Conservation (phyloP, 1,140 invertebrate genomes). For the Microplitis mediator region DNA sequence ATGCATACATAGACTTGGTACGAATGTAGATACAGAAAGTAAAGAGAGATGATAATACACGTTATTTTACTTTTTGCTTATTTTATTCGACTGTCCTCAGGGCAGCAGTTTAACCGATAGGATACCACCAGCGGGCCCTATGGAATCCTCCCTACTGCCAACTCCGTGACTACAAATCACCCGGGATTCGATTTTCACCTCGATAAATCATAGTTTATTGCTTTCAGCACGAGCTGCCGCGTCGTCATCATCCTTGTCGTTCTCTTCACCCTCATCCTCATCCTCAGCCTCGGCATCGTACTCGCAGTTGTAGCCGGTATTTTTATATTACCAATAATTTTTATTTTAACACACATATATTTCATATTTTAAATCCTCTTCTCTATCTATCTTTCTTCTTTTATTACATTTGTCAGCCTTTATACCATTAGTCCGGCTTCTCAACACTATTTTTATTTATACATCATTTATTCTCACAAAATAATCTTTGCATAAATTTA, state of each 20-base stretch:
- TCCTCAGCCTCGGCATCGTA: background rate
- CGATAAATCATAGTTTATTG: slow-evolving; percentile 61
- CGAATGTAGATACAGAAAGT: background rate
- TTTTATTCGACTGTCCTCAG: background rate
- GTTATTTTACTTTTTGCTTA: background rate
- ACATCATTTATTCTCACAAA: too few relatives aligned
- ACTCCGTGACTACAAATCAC: slow-evolving; percentile 52
- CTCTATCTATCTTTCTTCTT: too few relatives aligned
- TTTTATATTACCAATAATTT: too few relatives aligned
- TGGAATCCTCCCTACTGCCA: slow-evolving; percentile 27
- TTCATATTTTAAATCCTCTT: too few relatives aligned
- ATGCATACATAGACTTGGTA: slow-evolving; percentile 5
- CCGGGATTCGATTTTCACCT: slow-evolving; percentile 52
- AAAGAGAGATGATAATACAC: too few relatives aligned
- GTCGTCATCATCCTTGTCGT: background rate
- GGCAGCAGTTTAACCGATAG: background rate
- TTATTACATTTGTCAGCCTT: too few relatives aligned
- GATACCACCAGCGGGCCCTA: slow-evolving; percentile 12
- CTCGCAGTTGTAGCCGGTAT: background rate
- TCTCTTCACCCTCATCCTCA: background rate
- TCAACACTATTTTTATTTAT: too few relatives aligned
- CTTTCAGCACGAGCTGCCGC: slow-evolving; percentile 35
- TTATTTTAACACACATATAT: too few relatives aligned
- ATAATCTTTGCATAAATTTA: too few relatives aligned
- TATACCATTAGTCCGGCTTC: too few relatives aligned